These are phyloP conservation scores for Acanthornis magna DNA, from an alignment of 2,797 vertebrate genomes.

Conservation along the genomic window DNA sequence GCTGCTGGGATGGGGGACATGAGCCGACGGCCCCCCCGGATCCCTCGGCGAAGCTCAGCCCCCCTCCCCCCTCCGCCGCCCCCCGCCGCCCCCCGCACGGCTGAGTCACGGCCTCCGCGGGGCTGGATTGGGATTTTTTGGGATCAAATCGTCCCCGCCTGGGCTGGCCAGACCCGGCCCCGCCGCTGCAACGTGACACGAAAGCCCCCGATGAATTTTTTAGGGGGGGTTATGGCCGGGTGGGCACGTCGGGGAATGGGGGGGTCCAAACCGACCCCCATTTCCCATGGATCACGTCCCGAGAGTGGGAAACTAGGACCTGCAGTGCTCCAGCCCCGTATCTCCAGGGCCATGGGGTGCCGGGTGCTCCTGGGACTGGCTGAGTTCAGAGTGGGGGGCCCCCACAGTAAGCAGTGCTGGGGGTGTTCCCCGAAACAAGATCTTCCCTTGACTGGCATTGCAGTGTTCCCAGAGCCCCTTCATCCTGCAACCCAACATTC, in stretches of 20 bases:
- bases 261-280: not conserved
- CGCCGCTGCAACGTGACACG: not conserved
- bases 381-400: not conserved
- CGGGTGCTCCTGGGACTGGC: too few relatives aligned
- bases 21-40: not conserved
- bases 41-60: not conserved
- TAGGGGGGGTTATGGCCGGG: not conserved
- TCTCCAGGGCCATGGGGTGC: not conserved
- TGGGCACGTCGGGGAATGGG: not conserved
- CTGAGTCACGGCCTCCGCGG: not conserved
- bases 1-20: not conserved
- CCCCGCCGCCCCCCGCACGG: not conserved
- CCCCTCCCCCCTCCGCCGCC: not conserved
- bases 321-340: not conserved
- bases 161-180: not conserved
- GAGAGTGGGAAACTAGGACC: not conserved
- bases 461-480: too few relatives aligned
- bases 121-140: not conserved
- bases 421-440: not conserved
- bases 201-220: not conserved
- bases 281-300: not conserved
- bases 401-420: not conserved
- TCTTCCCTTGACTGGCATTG: not conserved
- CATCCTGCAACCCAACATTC: not conserved
- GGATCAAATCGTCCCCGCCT: not conserved